Evolutionary conservation across 2,113 vertebrate species (phyloP).

Genomic region (Elaphurus davidianus): DNA sequence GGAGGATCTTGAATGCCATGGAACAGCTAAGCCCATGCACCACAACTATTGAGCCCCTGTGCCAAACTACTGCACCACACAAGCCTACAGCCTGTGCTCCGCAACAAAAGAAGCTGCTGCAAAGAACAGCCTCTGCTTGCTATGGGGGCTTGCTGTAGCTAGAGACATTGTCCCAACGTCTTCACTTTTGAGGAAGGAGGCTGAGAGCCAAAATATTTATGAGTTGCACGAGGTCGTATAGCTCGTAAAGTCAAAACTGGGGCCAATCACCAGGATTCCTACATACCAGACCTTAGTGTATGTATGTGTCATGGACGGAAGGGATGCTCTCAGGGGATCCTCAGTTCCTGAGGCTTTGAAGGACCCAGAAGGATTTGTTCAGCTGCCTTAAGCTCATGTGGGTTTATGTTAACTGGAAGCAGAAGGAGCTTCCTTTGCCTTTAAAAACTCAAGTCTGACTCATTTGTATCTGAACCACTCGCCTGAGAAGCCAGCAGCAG

Average conservation of each 20-base stretch:
- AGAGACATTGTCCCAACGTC: neutral
- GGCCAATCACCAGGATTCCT: neutral
- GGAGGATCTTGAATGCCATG: neutral
- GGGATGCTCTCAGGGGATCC: neutral
- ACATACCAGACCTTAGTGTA: neutral
- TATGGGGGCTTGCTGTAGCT: neutral
- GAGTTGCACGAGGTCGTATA: neutral
- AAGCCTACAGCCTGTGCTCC: neutral
- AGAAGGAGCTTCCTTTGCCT: neutral
- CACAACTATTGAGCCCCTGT: neutral
- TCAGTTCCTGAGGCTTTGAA: neutral
- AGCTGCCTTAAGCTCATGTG: neutral
- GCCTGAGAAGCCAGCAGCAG: too few species aligned
- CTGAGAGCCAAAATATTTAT: neutral
- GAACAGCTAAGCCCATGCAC: neutral
- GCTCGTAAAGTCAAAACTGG: neutral
- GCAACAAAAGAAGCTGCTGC: accelerated
- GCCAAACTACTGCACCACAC: neutral
- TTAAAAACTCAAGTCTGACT: neutral
- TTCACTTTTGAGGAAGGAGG: neutral
- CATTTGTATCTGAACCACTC: neutral
- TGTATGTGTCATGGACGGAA: neutral
- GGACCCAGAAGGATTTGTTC: neutral
- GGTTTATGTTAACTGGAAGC: neutral
- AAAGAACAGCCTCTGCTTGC: neutral